Percentiles rank a stretch among this genome's conserved stretches.
Conservation (phyloP, 2,888 invertebrate genomes). For the Aspidiotus rigidus region DNA sequence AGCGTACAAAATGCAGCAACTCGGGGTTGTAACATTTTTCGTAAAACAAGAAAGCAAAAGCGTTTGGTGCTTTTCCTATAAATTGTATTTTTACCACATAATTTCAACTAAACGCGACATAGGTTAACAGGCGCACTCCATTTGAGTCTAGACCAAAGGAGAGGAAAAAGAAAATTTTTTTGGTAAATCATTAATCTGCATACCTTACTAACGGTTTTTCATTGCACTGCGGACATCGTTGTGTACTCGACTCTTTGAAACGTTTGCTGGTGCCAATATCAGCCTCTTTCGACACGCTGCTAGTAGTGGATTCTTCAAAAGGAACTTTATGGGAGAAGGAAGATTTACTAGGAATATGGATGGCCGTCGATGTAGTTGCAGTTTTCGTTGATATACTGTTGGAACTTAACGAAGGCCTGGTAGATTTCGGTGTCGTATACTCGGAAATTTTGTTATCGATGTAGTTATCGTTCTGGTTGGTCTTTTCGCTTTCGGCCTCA, state of each 20-base stretch:
- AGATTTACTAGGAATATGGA: slow-evolving; percentile 6
- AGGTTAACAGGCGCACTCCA: too few relatives aligned
- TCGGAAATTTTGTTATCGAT: slow-evolving; percentile 28
- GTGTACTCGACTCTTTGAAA: slow-evolving; percentile 18
- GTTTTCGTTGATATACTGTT: slow-evolving; percentile 19
- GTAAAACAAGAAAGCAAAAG: too few relatives aligned
- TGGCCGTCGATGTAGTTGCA: slow-evolving; percentile 21
- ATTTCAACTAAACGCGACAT: too few relatives aligned
- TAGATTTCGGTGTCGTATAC: slow-evolving; percentile 6
- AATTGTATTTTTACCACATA: too few relatives aligned
- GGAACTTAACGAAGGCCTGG: slow-evolving; percentile 36
- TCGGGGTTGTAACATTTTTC: too few relatives aligned
- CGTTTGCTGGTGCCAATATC: slow-evolving; percentile 27
- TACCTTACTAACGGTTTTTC: slow-evolving; percentile 39
- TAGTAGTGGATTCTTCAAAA: slow-evolving; percentile 22
- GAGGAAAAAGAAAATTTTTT: too few relatives aligned
- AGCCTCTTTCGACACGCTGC: slow-evolving; percentile 12
- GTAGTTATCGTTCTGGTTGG: slow-evolving; percentile 12
- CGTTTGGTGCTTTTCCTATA: too few relatives aligned
- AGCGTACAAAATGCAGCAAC: too few relatives aligned
- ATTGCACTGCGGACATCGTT: slow-evolving; percentile 37
- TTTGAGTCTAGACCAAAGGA: too few relatives aligned
- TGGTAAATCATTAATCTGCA: slow-evolving; percentile 32
- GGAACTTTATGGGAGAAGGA: slow-evolving; percentile 8
- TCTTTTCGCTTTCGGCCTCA: neutral